Conservation (phyloP, 1,140 invertebrate species). For the Trichoplusia ni region DNA sequence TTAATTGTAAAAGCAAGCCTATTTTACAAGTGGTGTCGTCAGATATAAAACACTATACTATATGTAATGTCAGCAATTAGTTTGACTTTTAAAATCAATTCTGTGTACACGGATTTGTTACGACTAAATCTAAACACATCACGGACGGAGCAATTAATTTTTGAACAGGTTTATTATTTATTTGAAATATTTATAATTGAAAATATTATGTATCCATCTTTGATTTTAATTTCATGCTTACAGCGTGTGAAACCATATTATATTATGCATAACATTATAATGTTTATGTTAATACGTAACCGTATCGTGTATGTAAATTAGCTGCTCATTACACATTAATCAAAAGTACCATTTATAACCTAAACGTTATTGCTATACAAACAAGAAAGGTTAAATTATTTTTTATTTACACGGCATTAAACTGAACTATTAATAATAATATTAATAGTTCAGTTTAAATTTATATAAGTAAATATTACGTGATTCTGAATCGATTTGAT, state of each 20-base stretch:
- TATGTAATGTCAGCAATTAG: no score
- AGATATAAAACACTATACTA: no score
- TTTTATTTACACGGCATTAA: not conserved
- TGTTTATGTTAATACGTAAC: conserved; percentile 22
- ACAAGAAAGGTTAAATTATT: not conserved
- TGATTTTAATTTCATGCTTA: conserved; percentile 12
- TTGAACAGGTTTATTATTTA: no score
- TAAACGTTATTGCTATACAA: not conserved
- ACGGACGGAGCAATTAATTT: no score
- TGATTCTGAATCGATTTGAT: not conserved
- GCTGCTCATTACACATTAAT: conserved; percentile 1
- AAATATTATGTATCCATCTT: not conserved
- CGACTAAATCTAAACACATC: no score
- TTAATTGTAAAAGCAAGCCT: no score
- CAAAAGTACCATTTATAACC: not conserved
- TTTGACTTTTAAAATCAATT: no score
- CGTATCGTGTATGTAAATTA: conserved; percentile 16
- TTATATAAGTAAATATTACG: no score
- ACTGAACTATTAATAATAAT: no score
- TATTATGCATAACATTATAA: conserved; percentile 16
- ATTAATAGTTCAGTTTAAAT: no score
- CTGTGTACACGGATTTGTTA: no score
- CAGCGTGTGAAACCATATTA: conserved; percentile 13
- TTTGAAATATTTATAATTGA: not conserved
- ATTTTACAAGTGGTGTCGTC: no score